Conservation (phyloP, 2,888 invertebrate genomes). For the Acanthococcus lagerstroemiae region DNA sequence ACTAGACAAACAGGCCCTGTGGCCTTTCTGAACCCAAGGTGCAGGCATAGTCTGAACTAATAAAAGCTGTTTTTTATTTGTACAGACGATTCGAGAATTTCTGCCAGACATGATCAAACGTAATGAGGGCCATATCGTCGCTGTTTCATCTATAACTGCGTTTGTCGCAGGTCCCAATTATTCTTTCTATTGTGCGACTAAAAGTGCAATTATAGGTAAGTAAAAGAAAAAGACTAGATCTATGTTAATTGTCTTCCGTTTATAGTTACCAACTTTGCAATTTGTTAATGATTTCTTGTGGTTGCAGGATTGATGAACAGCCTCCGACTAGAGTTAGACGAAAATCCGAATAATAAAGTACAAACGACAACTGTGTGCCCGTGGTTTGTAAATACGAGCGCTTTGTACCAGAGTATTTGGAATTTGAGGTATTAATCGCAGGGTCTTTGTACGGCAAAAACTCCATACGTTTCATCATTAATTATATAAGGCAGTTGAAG, state of each 20-base stretch:
- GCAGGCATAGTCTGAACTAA: no score
- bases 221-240: neutral
- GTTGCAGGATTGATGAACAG: constrained; percentile 34
- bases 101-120: constrained; percentile 77
- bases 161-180: constrained; percentile 47
- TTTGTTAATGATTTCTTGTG: neutral
- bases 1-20: no score
- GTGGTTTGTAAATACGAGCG: constrained; percentile 90
- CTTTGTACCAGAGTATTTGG: constrained; percentile 32
- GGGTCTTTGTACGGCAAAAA: no score
- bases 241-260: no score
- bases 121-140: constrained; percentile 85
- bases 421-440: constrained; percentile 33
- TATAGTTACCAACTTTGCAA: neutral
- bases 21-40: no score
- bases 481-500: no score
- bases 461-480: no score
- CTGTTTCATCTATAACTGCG: constrained; percentile 82
- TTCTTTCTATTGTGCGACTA: constrained; percentile 32
- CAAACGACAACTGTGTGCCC: constrained; percentile 84
- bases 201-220: constrained; percentile 35
- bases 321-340: constrained; percentile 34
- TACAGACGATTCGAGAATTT: constrained; percentile 80
- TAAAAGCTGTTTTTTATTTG: no score
- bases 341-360: constrained; percentile 50